Conservation (phyloP, 2,888 invertebrate species). For the Caenorhabditis parvicauda region DNA sequence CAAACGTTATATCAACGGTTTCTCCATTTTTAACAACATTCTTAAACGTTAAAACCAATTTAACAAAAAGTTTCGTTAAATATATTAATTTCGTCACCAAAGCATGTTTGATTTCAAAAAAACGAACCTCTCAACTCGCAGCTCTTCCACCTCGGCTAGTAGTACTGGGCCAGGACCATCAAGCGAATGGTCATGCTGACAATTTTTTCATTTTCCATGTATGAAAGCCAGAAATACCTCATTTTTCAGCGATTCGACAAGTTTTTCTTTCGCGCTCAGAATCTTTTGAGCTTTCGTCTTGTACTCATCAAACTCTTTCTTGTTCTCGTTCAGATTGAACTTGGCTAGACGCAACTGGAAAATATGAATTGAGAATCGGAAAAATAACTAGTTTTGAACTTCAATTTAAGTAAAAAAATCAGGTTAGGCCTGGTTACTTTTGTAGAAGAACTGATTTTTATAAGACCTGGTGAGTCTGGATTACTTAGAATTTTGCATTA, state of each 20-base stretch:
- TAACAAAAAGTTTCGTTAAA: too few species aligned
- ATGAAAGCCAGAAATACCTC: slow-evolving; percentile 16
- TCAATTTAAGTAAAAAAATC: too few species aligned
- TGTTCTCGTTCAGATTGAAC: slow-evolving; percentile 63
- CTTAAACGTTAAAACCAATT: too few species aligned
- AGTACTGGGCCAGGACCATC: slow-evolving; percentile 33
- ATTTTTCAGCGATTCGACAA: slow-evolving; percentile 70
- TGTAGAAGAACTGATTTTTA: too few species aligned
- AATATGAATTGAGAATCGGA: too few species aligned
- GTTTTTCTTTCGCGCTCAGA: slow-evolving; percentile 74
- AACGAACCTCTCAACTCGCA: slow-evolving; percentile 65
- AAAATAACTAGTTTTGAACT: neutral
- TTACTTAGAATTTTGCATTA: too few species aligned
- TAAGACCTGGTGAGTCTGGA: too few species aligned
- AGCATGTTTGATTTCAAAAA: too few species aligned
- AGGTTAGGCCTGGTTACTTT: too few species aligned
- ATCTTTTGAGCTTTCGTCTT: slow-evolving; percentile 78
- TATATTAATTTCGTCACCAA: too few species aligned
- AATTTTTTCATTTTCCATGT: slow-evolving; percentile 5
- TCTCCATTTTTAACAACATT: too few species aligned
- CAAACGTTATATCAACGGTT: too few species aligned
- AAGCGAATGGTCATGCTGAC: neutral
- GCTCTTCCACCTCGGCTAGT: slow-evolving; percentile 69
- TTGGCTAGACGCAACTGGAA: slow-evolving; percentile 64
- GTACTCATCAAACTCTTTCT: slow-evolving; percentile 75